Conservation (phyloP, 2,888 invertebrate genomes). For the Cryptosula pallasiana region DNA sequence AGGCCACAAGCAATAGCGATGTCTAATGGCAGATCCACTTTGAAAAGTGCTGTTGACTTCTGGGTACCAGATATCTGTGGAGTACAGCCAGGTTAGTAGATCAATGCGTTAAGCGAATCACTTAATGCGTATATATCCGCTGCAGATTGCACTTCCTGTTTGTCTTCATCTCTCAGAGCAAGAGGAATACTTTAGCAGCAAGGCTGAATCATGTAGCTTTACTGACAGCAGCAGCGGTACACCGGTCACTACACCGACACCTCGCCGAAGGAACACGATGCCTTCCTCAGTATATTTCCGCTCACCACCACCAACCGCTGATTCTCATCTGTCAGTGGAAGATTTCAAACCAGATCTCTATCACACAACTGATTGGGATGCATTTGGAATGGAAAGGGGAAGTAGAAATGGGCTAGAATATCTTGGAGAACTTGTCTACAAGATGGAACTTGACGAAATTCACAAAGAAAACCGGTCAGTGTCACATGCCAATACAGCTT, state of each 20-base stretch:
- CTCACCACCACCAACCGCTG: not conserved
- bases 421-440: constrained; percentile 11
- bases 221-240: not conserved
- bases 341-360: constrained; percentile 7
- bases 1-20: not conserved
- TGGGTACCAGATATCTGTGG: constrained; percentile 9
- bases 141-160: not conserved
- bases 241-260: not conserved
- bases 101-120: no score
- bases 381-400: not conserved
- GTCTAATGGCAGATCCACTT: not conserved
- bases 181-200: not conserved
- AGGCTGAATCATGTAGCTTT: not conserved
- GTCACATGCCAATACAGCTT: no score
- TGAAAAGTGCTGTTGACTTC: not conserved
- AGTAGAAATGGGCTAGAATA: not conserved
- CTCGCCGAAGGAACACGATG: constrained; percentile 6
- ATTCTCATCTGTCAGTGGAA: not conserved
- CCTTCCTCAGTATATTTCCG: not conserved
- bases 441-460: not conserved
- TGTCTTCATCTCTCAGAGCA: not conserved
- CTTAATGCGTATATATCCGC: no score
- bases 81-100: constrained; percentile 2
- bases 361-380: constrained; percentile 7
- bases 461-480: no score